Evolutionary conservation across 2,113 vertebrate genomes (phyloP).

Genomic region (Rhabdornis inornatus): DNA sequence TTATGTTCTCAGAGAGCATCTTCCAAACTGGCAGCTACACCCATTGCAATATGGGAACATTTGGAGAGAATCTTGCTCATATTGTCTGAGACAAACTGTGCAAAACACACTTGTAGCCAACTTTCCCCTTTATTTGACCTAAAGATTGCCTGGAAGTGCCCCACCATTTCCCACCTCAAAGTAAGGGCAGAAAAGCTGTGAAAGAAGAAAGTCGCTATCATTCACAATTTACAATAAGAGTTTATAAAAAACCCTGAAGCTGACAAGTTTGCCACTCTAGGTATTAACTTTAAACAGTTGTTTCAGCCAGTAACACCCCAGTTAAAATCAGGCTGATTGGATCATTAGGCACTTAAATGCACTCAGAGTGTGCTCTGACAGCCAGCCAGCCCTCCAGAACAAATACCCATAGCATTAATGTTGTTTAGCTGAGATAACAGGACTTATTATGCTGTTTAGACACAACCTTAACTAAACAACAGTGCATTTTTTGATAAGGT

Average conservation of each 20-base stretch:
- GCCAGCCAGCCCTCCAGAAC: neutral
- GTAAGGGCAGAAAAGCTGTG: neutral
- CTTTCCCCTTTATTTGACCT: neutral
- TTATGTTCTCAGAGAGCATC: neutral
- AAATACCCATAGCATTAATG: neutral
- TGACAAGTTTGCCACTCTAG: neutral
- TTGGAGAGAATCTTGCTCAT: neutral
- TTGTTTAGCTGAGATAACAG: neutral
- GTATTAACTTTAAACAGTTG: neutral
- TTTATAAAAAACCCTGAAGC: neutral
- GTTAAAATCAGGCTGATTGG: conserved; percentile 17
- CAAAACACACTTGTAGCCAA: neutral
- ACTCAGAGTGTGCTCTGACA: neutral
- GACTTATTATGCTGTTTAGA: neutral
- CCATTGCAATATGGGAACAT: rapidly evolving
- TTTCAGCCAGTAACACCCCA: conserved; percentile 11
- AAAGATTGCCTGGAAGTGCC: neutral
- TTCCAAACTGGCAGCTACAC: conserved; percentile 3
- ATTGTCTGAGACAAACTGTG: neutral
- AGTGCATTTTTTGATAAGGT: neutral
- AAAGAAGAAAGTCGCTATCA: neutral
- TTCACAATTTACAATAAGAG: neutral
- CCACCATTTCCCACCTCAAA: neutral
- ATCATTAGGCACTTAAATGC: conserved; percentile 1
- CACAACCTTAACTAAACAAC: neutral